These are phyloP conservation scores for Falco naumanni DNA, from an alignment of 2,797 vertebrate genomes.

Conservation along the genomic window DNA sequence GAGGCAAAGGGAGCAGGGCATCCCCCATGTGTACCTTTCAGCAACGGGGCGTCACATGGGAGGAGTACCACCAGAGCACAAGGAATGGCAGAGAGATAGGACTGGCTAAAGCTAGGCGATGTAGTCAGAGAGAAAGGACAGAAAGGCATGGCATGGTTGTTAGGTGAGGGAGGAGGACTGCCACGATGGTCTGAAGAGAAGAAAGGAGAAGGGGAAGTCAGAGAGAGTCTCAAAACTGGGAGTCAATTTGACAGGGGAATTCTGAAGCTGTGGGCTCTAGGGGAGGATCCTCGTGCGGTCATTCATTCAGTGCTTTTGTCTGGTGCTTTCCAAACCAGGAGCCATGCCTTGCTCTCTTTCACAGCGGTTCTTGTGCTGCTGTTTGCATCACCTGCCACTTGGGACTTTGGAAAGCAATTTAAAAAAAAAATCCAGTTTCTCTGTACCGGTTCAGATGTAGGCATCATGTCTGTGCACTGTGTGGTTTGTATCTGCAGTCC, in stretches of 20 bases:
- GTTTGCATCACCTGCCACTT: not conserved
- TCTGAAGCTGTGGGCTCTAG: not conserved
- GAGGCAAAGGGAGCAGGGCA: not conserved
- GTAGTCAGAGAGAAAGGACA: not conserved
- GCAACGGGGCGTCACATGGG: not conserved
- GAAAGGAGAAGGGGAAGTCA: not conserved
- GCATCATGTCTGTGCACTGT: not conserved
- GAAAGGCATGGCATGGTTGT: not conserved
- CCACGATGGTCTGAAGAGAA: not conserved
- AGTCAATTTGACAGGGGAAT: accelerated
- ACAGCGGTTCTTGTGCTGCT: not conserved
- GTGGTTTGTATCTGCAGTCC: not conserved
- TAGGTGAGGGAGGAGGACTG: not conserved
- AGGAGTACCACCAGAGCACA: accelerated
- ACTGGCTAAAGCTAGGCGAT: not conserved
- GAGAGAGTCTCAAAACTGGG: not conserved
- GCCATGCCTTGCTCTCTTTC: not conserved
- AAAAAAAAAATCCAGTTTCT: not conserved
- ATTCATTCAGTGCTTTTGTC: not conserved
- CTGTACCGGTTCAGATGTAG: not conserved
- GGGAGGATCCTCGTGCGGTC: not conserved
- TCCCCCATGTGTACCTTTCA: not conserved
- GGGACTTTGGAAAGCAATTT: not conserved
- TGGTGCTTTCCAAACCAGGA: not conserved
- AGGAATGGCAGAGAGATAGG: not conserved